Evolutionary conservation across 2,113 vertebrate genomes (phyloP).

Genomic region (Engraulis encrasicolus): DNA sequence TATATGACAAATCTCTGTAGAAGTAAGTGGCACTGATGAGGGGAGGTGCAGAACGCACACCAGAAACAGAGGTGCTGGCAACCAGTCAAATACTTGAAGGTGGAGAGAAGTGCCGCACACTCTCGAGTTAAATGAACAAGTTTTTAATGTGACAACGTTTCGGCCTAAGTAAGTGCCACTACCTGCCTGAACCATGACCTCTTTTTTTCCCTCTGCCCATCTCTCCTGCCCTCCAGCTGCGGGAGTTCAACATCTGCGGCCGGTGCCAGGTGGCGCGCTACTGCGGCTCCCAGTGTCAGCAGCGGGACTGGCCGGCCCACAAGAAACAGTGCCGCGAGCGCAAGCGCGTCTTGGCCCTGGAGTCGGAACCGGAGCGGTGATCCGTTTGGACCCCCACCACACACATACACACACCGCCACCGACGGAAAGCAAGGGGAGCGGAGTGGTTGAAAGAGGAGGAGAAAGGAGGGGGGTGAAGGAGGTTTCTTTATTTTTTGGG

Average conservation of each 20-base stretch:
- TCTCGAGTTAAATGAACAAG: too few relatives aligned
- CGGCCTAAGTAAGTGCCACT: too few relatives aligned
- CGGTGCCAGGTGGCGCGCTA: conserved; percentile 97
- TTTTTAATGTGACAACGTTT: too few relatives aligned
- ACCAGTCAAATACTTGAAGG: too few relatives aligned
- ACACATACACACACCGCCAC: too few relatives aligned
- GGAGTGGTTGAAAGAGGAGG: conserved; percentile 46
- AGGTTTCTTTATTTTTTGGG: not conserved
- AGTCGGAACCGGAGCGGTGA: conserved; percentile 95
- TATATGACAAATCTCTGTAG: too few relatives aligned
- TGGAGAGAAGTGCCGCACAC: too few relatives aligned
- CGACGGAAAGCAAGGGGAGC: too few relatives aligned
- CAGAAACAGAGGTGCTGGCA: too few relatives aligned
- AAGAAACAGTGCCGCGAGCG: conserved; percentile 99
- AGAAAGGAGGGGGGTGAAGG: conserved; percentile 39
- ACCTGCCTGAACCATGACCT: too few relatives aligned
- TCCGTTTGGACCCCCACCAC: conserved; percentile 41
- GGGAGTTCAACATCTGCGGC: conserved; percentile 98
- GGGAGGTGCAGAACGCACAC: too few relatives aligned
- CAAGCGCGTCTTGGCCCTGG: conserved; percentile 87
- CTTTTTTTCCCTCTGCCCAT: not conserved
- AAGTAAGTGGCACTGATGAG: too few relatives aligned
- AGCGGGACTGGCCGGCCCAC: conserved; percentile 98
- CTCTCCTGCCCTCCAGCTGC: conserved; percentile 64
- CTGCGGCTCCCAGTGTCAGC: conserved; percentile 98